A percentile compares a stretch with the other conserved stretches of the same genome.
Evolutionary conservation across 2,797 vertebrate species (phyloP).

Genomic region (Chelidonichthys spinosus): DNA sequence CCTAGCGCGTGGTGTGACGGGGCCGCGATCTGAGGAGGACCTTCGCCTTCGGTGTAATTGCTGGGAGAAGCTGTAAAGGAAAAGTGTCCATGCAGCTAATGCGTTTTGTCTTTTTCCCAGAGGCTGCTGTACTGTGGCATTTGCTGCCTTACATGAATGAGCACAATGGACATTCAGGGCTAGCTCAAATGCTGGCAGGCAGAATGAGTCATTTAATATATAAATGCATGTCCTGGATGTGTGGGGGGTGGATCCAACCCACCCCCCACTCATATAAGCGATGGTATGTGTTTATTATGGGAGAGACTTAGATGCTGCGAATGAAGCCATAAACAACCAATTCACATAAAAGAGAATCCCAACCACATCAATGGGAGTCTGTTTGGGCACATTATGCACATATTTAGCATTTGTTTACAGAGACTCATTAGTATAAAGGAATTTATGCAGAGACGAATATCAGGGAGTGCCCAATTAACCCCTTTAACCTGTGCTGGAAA

Average conservation of each 20-base stretch:
- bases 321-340: constrained; percentile 11
- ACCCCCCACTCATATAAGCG: neutral
- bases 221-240: constrained; percentile 38
- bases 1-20: constrained; percentile 18
- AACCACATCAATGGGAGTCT: constrained; percentile 4
- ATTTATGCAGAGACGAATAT: constrained; percentile 5
- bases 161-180: constrained; percentile 46
- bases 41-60: constrained; percentile 53
- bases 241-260: neutral
- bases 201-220: constrained; percentile 53
- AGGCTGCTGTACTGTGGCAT: constrained; percentile 61
- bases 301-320: neutral
- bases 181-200: constrained; percentile 50
- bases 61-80: constrained; percentile 50
- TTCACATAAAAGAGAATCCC: constrained; percentile 3
- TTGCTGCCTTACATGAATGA: constrained; percentile 64
- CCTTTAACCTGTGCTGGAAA: neutral
- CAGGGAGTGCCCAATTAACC: neutral
- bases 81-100: constrained; percentile 74
- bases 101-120: constrained; percentile 62
- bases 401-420: constrained; percentile 36
- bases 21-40: constrained; percentile 41
- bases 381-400: constrained; percentile 30
- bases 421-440: constrained; percentile 17
- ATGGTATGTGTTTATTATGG: constrained; percentile 8